Evolutionary conservation across 1,140 invertebrate genomes (phyloP).

Genomic region (Paraescarpia echinospica): DNA sequence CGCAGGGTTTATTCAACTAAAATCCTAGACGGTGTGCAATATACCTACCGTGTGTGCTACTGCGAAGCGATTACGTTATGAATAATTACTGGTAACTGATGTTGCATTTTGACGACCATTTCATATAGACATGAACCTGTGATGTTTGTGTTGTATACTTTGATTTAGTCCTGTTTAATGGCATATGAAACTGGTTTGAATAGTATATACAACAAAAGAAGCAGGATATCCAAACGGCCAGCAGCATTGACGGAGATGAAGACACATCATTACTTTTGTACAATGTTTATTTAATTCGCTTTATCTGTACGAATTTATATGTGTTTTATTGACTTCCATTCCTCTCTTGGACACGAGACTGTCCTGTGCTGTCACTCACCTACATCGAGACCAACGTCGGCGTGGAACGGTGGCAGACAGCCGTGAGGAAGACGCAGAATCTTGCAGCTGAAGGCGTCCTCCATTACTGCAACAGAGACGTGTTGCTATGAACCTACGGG

Average conservation of each 20-base stretch:
- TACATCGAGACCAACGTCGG: background rate
- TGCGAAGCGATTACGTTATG: no score
- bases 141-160: no score
- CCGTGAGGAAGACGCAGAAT: background rate
- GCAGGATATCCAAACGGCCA: background rate
- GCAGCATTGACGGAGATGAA: background rate
- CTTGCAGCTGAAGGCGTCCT: background rate
- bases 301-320: background rate
- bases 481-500: background rate
- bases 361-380: background rate
- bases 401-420: background rate
- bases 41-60: no score
- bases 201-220: background rate
- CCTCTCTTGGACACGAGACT: background rate
- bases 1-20: no score
- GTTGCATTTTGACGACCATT: no score
- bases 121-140: no score
- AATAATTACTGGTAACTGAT: no score
- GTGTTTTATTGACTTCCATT: background rate
- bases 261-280: background rate
- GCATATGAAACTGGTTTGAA: no score
- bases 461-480: background rate
- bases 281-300: background rate
- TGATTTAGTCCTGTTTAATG: no score
- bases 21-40: no score